These are phyloP conservation scores for Smittia sp. DNA, from an alignment of 2,888 invertebrate genomes.

Conservation along the genomic window DNA sequence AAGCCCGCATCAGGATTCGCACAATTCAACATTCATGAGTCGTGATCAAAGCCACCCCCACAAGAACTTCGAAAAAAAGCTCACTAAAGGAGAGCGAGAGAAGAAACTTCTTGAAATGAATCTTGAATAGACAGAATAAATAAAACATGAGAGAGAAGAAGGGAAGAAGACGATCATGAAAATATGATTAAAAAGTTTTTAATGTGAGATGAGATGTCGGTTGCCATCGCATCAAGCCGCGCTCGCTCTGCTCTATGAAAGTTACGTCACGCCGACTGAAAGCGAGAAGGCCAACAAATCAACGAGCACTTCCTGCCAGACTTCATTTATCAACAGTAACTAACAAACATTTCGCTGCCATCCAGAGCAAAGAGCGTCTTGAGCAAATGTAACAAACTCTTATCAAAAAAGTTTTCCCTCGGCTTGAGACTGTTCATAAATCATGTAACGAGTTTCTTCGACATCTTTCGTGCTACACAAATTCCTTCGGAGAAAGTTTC, in stretches of 20 bases:
- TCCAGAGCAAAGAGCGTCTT: no score
- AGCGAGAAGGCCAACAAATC: no score
- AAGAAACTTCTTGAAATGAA: not conserved
- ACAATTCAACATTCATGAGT: constrained; percentile 22
- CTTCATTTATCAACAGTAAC: no score
- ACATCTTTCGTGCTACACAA: no score
- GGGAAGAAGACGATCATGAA: constrained; percentile 4
- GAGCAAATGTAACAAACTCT: no score
- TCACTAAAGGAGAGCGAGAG: not conserved
- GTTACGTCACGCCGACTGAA: not conserved
- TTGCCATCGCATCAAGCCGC: not conserved
- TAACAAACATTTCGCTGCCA: no score
- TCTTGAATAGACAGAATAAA: constrained; percentile 1
- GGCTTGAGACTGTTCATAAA: no score
- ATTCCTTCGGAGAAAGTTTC: no score
- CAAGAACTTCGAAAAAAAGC: not conserved
- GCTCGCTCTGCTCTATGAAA: not conserved
- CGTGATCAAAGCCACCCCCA: not conserved
- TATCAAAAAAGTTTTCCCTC: no score
- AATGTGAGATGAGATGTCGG: constrained; percentile 7
- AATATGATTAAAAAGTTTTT: constrained; percentile 28
- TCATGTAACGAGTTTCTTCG: no score
- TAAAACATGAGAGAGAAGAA: constrained; percentile 2
- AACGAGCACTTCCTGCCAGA: no score
- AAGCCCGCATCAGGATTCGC: not conserved